Evolutionary conservation across 1,140 invertebrate genomes (phyloP).

Genomic region (Drosophila azteca): DNA sequence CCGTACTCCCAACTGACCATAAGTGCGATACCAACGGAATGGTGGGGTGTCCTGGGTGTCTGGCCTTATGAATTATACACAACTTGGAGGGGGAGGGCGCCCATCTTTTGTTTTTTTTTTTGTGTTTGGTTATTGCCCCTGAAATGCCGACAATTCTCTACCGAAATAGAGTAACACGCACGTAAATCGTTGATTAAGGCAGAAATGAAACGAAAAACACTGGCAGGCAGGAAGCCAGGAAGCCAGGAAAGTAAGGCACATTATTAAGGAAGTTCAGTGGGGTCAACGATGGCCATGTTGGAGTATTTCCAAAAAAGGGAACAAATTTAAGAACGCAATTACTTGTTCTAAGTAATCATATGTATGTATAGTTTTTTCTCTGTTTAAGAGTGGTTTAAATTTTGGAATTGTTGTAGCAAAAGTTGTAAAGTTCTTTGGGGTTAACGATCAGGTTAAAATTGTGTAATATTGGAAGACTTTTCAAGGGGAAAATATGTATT

Average conservation of each 20-base stretch:
- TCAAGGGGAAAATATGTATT: too few species aligned
- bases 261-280: slow-evolving; percentile 14
- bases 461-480: too few species aligned
- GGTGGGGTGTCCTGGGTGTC: slow-evolving; percentile 40
- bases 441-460: too few species aligned
- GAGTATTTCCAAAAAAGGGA: slow-evolving; percentile 9
- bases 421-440: too few species aligned
- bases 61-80: slow-evolving; percentile 72
- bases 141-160: slow-evolving; percentile 39
- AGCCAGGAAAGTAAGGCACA: slow-evolving; percentile 1
- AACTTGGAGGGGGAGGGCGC: slow-evolving; percentile 7
- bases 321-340: slow-evolving; percentile 8
- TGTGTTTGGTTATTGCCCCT: slow-evolving; percentile 18
- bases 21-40: not conserved
- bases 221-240: slow-evolving; percentile 21
- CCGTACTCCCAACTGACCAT: slow-evolving; percentile 1
- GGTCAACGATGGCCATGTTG: slow-evolving; percentile 24
- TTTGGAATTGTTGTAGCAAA: too few species aligned
- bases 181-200: slow-evolving; percentile 59
- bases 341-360: slow-evolving; percentile 17
- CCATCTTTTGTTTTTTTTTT: slow-evolving; percentile 17
- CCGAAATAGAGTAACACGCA: slow-evolving; percentile 52
- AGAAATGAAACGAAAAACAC: slow-evolving; percentile 27
- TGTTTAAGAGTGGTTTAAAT: too few species aligned
- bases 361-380: not conserved